These are phyloP conservation scores for Xiphorhynchus elegans DNA, from an alignment of 2,113 vertebrate genomes.

Conservation along the genomic window DNA sequence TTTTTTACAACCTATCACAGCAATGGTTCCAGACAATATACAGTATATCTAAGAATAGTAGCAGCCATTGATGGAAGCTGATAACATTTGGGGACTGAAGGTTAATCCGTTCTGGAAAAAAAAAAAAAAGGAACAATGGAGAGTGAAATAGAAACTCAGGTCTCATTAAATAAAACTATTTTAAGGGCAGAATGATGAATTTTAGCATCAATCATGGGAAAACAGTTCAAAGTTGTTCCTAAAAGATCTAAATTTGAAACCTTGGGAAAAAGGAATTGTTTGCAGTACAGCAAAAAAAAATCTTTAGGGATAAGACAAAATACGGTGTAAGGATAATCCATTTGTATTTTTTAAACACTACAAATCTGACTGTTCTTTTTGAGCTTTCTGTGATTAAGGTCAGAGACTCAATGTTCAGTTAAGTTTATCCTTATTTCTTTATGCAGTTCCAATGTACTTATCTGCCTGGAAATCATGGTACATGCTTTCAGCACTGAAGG, in stretches of 20 bases:
- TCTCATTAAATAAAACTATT: conserved; percentile 57
- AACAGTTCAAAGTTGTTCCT: neutral
- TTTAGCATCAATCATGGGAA: conserved; percentile 49
- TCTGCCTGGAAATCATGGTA: neutral
- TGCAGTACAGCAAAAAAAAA: neutral
- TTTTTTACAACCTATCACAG: conserved; percentile 20
- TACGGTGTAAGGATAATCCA: neutral
- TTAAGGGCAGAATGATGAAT: conserved; percentile 24
- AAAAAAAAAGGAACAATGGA: conserved; percentile 37
- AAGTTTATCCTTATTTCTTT: neutral
- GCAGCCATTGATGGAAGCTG: conserved; percentile 47
- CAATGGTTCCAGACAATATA: conserved; percentile 50
- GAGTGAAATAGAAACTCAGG: conserved; percentile 54
- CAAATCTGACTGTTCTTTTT: neutral
- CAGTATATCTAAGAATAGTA: conserved; percentile 56
- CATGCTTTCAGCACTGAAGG: neutral
- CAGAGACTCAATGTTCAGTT: neutral
- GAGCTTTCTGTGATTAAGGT: neutral
- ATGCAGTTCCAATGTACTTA: neutral
- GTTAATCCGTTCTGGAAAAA: neutral
- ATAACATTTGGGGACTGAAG: conserved; percentile 50
- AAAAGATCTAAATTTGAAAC: conserved; percentile 38
- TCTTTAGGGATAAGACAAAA: neutral
- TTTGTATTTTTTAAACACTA: neutral
- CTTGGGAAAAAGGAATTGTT: conserved; percentile 3